phyloP scores from a whole-genome alignment of 2,113 vertebrate genomes.

The Raja brachyura region DNA sequence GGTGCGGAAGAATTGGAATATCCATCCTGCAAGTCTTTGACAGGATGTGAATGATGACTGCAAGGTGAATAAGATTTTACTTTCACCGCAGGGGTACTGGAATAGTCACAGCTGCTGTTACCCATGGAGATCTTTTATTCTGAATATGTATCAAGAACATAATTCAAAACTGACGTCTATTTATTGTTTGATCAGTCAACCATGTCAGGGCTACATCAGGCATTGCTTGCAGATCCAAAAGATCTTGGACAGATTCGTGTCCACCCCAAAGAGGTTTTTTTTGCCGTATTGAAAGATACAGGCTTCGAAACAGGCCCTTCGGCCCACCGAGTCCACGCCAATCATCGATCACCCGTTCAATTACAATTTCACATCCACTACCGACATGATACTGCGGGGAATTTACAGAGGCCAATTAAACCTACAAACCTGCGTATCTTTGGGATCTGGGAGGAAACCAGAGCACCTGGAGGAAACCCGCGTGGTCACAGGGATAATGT shows the following conservation, averaged over 20 bases:
- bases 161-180: neutral
- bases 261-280: neutral
- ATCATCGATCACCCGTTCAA: too few species aligned
- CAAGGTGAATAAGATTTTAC: neutral
- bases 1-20: neutral
- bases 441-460: too few species aligned
- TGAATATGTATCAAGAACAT: neutral
- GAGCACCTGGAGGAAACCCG: too few species aligned
- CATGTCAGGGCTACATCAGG: too few species aligned
- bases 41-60: conserved; percentile 27
- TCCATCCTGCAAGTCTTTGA: neutral
- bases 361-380: too few species aligned
- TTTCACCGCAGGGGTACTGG: neutral
- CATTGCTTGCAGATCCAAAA: neutral
- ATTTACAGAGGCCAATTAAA: too few species aligned
- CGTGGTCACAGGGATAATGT: too few species aligned
- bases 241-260: neutral
- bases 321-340: too few species aligned
- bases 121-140: conserved; percentile 8
- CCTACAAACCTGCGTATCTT: too few species aligned
- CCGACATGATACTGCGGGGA: too few species aligned
- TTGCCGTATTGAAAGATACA: too few species aligned
- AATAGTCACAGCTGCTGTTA: conserved; percentile 15
- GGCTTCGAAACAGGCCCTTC: too few species aligned
- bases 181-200: neutral